Evolutionary conservation across 2,113 vertebrate genomes (phyloP).

Genomic region (Callaeas wilsoni): DNA sequence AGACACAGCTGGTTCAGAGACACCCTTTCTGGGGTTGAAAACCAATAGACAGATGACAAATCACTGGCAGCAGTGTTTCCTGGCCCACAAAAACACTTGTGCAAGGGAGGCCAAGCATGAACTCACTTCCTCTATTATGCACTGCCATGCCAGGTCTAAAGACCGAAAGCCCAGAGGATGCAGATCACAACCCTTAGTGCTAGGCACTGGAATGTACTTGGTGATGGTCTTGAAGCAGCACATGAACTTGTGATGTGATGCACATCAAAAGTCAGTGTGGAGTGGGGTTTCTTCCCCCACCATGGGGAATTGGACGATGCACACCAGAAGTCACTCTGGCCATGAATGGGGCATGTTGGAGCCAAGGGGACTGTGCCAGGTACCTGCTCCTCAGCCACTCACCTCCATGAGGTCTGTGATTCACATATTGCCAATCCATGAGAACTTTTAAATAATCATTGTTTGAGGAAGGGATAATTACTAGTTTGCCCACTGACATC

Average conservation of each 20-base stretch:
- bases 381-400: rapidly evolving
- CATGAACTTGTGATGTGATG: rapidly evolving
- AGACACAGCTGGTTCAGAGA: background rate
- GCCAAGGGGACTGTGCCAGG: background rate
- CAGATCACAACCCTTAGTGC: rapidly evolving
- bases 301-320: rapidly evolving
- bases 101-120: background rate
- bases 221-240: background rate
- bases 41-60: rapidly evolving
- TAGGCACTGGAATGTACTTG: rapidly evolving
- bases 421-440: background rate
- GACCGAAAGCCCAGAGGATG: background rate
- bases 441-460: background rate
- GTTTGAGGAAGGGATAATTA: background rate
- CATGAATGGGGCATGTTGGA: rapidly evolving
- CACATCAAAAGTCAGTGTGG: background rate
- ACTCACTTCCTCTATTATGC: background rate
- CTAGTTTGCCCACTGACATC: background rate
- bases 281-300: background rate
- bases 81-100: rapidly evolving
- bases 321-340: background rate
- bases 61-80: background rate
- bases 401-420: rapidly evolving
- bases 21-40: background rate
- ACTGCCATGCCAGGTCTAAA: rapidly evolving